Percentiles rank a stretch among this genome's conserved stretches.
These are phyloP conservation scores for Cryptocephalus moraei DNA, from an alignment of 2,888 invertebrate species.

Conservation along the genomic window DNA sequence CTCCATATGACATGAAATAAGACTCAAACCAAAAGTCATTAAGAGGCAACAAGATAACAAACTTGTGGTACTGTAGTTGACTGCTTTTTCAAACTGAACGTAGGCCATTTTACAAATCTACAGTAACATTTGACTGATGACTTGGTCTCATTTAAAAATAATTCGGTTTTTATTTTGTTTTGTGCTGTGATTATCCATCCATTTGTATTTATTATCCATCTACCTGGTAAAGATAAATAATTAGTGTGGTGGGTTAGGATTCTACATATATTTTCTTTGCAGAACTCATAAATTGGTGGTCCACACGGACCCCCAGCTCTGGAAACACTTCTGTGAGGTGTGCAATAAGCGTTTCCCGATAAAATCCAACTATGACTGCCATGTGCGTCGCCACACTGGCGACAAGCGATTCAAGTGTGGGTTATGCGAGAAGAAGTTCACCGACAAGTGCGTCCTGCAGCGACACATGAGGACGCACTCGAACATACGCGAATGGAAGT, in stretches of 20 bases:
- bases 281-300: constrained; percentile 28
- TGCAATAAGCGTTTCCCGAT: constrained; percentile 27
- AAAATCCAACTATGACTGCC: constrained; percentile 27
- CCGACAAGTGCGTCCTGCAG: constrained; percentile 23
- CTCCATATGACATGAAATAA: too few relatives aligned
- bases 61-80: too few relatives aligned
- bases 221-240: too few relatives aligned
- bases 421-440: constrained; percentile 24
- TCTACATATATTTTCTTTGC: constrained; percentile 4
- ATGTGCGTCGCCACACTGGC: constrained; percentile 25
- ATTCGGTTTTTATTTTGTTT: too few relatives aligned
- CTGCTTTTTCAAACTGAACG: too few relatives aligned
- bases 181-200: too few relatives aligned
- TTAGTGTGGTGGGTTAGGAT: neutral
- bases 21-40: too few relatives aligned
- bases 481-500: constrained; percentile 27
- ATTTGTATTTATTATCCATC: too few relatives aligned
- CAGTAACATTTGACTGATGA: too few relatives aligned
- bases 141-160: too few relatives aligned
- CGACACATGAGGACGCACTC: constrained; percentile 26
- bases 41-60: too few relatives aligned
- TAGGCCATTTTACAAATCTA: too few relatives aligned
- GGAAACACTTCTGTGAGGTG: constrained; percentile 26
- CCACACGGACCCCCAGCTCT: constrained; percentile 26
- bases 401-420: constrained; percentile 26